Percentiles rank a stretch among this genome's conserved stretches.
phyloP scores from a whole-genome alignment of 2,888 invertebrate genomes.

The Desoria tigrina region DNA sequence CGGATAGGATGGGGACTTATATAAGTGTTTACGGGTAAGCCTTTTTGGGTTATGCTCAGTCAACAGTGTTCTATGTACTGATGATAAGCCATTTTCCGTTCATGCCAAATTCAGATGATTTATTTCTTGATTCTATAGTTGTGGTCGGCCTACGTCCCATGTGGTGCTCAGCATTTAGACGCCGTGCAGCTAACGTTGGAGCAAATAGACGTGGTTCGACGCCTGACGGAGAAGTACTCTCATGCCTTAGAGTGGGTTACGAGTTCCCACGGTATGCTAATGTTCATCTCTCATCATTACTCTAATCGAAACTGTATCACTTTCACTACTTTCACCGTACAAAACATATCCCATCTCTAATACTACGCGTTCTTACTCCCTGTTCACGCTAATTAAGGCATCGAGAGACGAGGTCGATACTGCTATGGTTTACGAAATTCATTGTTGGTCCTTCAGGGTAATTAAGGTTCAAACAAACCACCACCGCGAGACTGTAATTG shows the following conservation, averaged over 20 bases:
- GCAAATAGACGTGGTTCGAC: slow-evolving; percentile 81
- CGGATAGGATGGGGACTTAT: no score
- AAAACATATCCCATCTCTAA: background rate
- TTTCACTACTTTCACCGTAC: background rate
- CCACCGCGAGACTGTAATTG: no score
- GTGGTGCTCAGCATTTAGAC: slow-evolving; percentile 78
- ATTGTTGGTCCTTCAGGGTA: no score
- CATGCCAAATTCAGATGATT: slow-evolving; percentile 36
- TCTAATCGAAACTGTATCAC: background rate
- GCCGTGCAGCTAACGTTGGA: slow-evolving; percentile 81
- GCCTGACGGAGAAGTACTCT: slow-evolving; percentile 76
- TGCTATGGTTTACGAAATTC: no score
- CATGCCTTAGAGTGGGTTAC: slow-evolving; percentile 76
- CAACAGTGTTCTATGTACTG: background rate
- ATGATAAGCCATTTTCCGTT: slow-evolving; percentile 30
- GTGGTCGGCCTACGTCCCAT: slow-evolving; percentile 84
- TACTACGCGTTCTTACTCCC: background rate
- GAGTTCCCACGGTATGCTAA: slow-evolving; percentile 69
- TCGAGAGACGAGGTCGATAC: no score
- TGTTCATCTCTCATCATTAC: slow-evolving; percentile 4
- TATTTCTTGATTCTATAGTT: slow-evolving; percentile 63
- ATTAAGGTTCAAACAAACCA: no score
- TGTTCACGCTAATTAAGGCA: no score
- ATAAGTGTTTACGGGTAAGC: no score
- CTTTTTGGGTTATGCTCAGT: no score